Base-by-base conservation (phyloP, 2,888 invertebrate species). In the Cataglyphis rosenhaueri region DNA sequence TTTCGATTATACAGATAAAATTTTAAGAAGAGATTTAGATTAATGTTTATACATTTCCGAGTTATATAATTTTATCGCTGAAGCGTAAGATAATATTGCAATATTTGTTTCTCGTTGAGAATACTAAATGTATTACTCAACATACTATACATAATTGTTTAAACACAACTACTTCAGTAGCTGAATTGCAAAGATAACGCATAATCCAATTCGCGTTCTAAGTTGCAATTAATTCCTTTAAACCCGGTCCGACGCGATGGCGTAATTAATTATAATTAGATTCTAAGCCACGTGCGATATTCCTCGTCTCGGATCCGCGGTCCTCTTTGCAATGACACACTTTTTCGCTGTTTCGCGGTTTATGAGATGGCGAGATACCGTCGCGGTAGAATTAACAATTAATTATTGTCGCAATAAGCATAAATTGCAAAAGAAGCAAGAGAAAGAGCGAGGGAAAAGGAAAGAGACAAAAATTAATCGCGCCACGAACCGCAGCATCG, bases 211-310 rank as follows among this genome's bases (percentile, higher is more conserved):
- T 79, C 64, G 25, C 41, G 44, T 25, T 61, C 48, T 68, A 74
- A 81, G 48, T 68, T 59, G 65, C 79, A 75, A 84, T 84, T 75
- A 85, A 74, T 79, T 84, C 57, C 70, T 66, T 57, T 57, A 29
- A 65, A 61, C 18, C 64, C 29, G 21, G 44, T 6, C 6, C 48
- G 44, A 15, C n/a, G 52, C 41, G 18, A 41, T 59, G 12, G 38
- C 73, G 66, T 64, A 55, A 84, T 84, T 73, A 79, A 62, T 74
- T 74, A 32, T 74, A 83, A 83, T 83, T 79, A 70, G 59, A 79
- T 73, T 41, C 57, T 57, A 55, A 65, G 38, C 74, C 61, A 25
- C 32, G 52, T 41, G 15, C 48, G 57, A 75, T 59, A 59, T 65
- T 62, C 57, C 48, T 12, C 29, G 48, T 81, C 21, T 65, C 32